These are phyloP conservation scores for Oscheius sp. DNA, from an alignment of 2,888 invertebrate genomes.

Conservation along the genomic window DNA sequence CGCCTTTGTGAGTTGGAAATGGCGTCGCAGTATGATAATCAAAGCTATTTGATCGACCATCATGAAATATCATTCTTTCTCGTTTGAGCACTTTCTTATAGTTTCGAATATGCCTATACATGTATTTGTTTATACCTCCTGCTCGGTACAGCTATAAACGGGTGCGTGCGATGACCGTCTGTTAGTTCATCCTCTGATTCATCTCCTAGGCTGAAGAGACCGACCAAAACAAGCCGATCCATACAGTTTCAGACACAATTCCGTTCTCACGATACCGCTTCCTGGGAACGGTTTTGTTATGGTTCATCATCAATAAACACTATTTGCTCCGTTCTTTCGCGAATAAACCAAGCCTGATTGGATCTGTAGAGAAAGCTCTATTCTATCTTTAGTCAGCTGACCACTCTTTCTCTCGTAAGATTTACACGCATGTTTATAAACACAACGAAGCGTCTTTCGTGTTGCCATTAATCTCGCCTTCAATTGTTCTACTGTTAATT, in stretches of 20 bases:
- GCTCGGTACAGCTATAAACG: constrained; percentile 5
- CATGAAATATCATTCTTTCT: too few species aligned
- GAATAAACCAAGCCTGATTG: too few species aligned
- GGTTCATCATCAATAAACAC: not conserved
- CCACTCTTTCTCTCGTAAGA: constrained; percentile 1
- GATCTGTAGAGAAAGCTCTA: not conserved
- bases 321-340: not conserved
- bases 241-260: not conserved
- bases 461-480: too few species aligned
- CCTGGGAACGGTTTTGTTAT: not conserved
- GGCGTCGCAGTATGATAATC: too few species aligned
- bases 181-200: constrained; percentile 25
- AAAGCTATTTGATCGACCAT: too few species aligned
- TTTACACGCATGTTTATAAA: constrained; percentile 23
- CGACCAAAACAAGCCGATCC: constrained; percentile 22
- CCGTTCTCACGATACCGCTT: not conserved
- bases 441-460: too few species aligned
- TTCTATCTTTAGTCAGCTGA: constrained; percentile 10
- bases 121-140: not conserved
- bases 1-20: too few species aligned
- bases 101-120: too few species aligned
- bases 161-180: constrained; percentile 4
- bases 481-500: too few species aligned
- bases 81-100: too few species aligned
- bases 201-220: not conserved